phyloP scores from a whole-genome alignment of 2,113 vertebrate genomes.

The Hypanus sabinus region DNA sequence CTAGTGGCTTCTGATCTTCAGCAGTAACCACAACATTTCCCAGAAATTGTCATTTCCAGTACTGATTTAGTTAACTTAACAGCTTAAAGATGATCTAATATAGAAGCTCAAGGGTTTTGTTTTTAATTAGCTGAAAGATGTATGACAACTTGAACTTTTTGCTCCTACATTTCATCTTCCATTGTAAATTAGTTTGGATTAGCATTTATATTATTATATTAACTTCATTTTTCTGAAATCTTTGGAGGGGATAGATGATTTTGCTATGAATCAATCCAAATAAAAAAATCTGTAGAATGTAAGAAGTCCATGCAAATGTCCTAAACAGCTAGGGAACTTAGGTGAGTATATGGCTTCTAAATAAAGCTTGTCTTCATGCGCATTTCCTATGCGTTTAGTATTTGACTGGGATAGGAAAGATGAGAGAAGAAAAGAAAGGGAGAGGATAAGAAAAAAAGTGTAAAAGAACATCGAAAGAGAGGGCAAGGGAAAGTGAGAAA shows the following conservation, averaged over 20 bases:
- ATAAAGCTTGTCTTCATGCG: neutral
- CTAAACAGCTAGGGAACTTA: neutral
- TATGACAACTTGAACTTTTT: constrained; percentile 8
- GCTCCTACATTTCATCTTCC: neutral
- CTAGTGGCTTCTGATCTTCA: neutral
- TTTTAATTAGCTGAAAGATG: constrained; percentile 3
- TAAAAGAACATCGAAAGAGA: neutral
- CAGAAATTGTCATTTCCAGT: neutral
- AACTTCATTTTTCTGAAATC: neutral
- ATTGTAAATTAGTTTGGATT: neutral
- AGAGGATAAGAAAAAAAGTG: neutral
- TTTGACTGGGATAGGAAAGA: neutral
- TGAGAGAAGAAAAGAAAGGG: neutral
- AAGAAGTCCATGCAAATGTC: neutral
- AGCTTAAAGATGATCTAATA: neutral
- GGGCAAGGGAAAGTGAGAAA: neutral
- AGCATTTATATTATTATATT: neutral
- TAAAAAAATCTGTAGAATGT: neutral
- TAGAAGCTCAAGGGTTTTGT: neutral
- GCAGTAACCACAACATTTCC: neutral
- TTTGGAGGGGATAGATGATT: neutral
- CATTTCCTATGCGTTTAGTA: neutral
- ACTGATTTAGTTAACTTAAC: constrained; percentile 16
- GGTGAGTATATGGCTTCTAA: neutral
- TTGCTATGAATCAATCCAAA: neutral